A percentile compares a stretch with the other conserved stretches of the same genome.
phyloP scores from a whole-genome alignment of 2,797 vertebrate species.

The Typhlichthys eigenmanni region DNA sequence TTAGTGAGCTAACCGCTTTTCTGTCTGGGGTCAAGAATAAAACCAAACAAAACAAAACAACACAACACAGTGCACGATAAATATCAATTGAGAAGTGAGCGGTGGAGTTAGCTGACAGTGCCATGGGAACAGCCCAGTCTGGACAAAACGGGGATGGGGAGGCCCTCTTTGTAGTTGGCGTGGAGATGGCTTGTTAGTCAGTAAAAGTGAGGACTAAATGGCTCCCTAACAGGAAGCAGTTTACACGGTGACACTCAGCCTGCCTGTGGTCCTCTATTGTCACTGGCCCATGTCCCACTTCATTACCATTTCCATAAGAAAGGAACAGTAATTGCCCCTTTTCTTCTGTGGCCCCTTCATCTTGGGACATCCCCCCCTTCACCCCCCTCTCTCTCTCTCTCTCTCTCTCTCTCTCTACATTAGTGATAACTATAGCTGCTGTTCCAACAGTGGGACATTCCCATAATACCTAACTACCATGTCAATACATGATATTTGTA shows the following conservation, averaged over 20 bases:
- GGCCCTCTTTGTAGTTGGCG: conserved; percentile 80
- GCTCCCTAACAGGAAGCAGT: conserved; percentile 84
- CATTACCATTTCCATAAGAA: conserved; percentile 87
- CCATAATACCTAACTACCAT: neutral
- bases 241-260: conserved; percentile 80
- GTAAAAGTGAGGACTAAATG: conserved; percentile 84
- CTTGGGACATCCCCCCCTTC: conserved; percentile 62
- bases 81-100: conserved; percentile 10
- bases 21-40: neutral
- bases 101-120: conserved; percentile 32
- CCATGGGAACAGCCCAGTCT: conserved; percentile 70
- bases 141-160: conserved; percentile 70
- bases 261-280: conserved; percentile 79
- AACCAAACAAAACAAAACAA: neutral
- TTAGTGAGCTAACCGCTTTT: too few species aligned
- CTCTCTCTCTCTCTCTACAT: neutral
- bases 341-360: conserved; percentile 82
- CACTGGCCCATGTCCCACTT: conserved; percentile 78
- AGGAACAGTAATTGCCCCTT: conserved; percentile 83
- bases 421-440: neutral
- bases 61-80: neutral
- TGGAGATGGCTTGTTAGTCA: conserved; percentile 84
- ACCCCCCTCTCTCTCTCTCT: conserved; percentile 20
- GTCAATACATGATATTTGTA: neutral
- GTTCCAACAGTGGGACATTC: neutral